Percentiles rank a stretch among this genome's conserved stretches.
phyloP scores from a whole-genome alignment of 2,113 vertebrate species.

The Laticauda laticaudata region DNA sequence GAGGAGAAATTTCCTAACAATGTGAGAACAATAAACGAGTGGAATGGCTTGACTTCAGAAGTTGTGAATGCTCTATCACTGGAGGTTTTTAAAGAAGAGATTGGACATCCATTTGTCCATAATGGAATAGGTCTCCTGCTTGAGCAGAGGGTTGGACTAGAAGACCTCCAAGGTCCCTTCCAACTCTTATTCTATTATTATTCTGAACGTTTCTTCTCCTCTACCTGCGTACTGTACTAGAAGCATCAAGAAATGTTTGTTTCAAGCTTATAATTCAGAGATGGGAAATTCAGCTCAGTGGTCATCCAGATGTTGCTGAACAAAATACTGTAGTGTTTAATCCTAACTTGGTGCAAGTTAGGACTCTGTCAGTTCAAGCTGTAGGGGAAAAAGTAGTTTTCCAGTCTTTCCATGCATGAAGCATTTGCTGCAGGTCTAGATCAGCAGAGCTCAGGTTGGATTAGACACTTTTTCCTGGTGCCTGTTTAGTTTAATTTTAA shows the following conservation, averaged over 20 bases:
- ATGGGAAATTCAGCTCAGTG: not conserved
- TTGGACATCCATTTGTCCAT: not conserved
- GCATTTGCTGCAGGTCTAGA: not conserved
- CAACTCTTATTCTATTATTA: not conserved
- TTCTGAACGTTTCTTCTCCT: not conserved
- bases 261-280: not conserved
- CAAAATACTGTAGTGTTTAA: not conserved
- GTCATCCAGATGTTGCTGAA: not conserved
- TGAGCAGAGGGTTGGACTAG: not conserved
- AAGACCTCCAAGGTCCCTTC: not conserved
- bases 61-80: not conserved
- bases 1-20: not conserved
- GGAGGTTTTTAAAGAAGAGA: not conserved
- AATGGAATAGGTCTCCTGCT: not conserved
- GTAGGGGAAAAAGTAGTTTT: not conserved
- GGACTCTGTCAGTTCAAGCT: not conserved
- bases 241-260: not conserved
- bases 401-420: not conserved
- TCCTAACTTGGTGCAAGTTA: not conserved
- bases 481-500: not conserved
- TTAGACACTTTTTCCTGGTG: not conserved
- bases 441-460: not conserved
- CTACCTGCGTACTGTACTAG: not conserved
- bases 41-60: not conserved
- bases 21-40: not conserved